Evolutionary conservation across 2,797 vertebrate genomes (phyloP).

Genomic region (Synaphobranchus kaupii): DNA sequence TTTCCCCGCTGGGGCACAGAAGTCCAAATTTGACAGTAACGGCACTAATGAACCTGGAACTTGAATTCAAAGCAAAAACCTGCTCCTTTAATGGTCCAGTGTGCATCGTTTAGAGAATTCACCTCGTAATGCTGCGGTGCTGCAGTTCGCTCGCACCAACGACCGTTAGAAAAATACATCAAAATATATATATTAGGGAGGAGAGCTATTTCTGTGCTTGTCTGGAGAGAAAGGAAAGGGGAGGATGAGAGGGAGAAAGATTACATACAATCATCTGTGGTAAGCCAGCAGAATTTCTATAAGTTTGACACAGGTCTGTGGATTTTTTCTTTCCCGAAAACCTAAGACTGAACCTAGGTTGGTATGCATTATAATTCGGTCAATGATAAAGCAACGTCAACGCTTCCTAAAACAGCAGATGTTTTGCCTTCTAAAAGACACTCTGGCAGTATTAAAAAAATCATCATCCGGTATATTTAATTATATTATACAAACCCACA

Average conservation of each 20-base stretch:
- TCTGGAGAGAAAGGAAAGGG: constrained; percentile 37
- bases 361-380: constrained; percentile 25
- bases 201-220: constrained; percentile 41
- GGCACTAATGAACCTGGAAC: constrained; percentile 62
- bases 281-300: neutral
- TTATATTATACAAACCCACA: constrained; percentile 20
- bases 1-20: constrained; percentile 51
- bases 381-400: neutral
- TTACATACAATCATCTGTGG: constrained; percentile 7
- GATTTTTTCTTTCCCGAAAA: neutral
- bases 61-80: constrained; percentile 62
- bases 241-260: constrained; percentile 39
- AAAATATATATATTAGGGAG: constrained; percentile 31
- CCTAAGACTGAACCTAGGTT: constrained; percentile 19
- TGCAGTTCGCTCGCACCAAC: constrained; percentile 36
- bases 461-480: constrained; percentile 9
- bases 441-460: constrained; percentile 21
- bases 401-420: constrained; percentile 2
- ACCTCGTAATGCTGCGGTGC: constrained; percentile 41
- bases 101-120: constrained; percentile 60
- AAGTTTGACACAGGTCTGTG: neutral
- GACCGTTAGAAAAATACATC: constrained; percentile 40
- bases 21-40: constrained; percentile 60
- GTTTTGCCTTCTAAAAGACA: constrained; percentile 26
- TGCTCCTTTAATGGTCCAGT: constrained; percentile 60